Conservation (phyloP, 2,113 vertebrate species). For the Bungarus multicinctus region DNA sequence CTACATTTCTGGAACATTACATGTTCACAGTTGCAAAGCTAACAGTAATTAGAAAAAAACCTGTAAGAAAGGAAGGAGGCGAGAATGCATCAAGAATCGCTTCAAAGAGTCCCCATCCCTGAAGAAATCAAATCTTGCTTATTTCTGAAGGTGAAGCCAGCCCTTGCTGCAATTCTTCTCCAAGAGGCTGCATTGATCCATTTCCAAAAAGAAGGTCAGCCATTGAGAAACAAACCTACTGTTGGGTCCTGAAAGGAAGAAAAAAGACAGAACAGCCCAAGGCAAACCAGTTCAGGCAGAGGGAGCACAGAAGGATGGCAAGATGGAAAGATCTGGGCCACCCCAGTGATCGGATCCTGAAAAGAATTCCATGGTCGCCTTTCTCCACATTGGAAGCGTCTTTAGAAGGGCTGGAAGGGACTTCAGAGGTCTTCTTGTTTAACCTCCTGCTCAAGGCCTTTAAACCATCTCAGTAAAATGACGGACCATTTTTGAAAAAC, state of each 20-base stretch:
- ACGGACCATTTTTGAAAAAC: too few relatives aligned
- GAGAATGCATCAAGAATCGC: conserved; percentile 48
- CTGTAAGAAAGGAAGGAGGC: conserved; percentile 12
- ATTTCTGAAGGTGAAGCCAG: background rate
- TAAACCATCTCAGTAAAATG: background rate
- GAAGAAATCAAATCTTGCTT: conserved; percentile 22
- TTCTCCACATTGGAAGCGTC: background rate
- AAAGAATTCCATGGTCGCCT: background rate
- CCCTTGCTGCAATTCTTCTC: rapidly evolving
- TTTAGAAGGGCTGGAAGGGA: background rate
- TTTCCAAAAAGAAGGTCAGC: background rate
- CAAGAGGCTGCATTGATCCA: rapidly evolving
- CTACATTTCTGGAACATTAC: conserved; percentile 58
- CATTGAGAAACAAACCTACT: background rate
- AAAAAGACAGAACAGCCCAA: background rate
- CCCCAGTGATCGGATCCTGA: background rate
- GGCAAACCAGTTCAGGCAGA: background rate
- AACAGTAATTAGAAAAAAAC: conserved; percentile 48
- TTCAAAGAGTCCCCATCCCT: conserved; percentile 27
- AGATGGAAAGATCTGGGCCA: background rate
- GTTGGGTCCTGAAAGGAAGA: background rate
- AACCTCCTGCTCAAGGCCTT: background rate
- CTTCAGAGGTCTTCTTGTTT: background rate
- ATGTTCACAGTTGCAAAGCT: conserved; percentile 54
- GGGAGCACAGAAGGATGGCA: background rate